A percentile compares a stretch with the other conserved stretches of the same genome.
These are phyloP conservation scores for Ameiurus melas DNA, from an alignment of 2,113 vertebrate genomes.

Conservation along the genomic window DNA sequence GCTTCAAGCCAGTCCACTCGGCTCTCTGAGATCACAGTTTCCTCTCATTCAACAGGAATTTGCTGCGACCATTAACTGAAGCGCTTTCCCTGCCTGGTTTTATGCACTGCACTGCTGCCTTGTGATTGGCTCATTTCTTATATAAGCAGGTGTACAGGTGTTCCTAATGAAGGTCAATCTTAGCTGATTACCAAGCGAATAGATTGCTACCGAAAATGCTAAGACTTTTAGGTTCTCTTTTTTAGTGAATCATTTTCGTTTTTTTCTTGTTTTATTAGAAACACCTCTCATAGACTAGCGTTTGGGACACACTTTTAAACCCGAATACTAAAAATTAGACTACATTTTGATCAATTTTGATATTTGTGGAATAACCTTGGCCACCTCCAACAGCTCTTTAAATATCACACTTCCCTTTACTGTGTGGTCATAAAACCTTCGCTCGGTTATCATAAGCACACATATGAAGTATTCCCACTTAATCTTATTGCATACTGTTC, in stretches of 20 bases:
- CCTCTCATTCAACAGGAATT: not conserved
- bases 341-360: not conserved
- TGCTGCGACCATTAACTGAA: no score
- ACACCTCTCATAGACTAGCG: not conserved
- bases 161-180: not conserved
- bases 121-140: not conserved
- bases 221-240: no score
- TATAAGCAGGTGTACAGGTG: not conserved
- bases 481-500: not conserved
- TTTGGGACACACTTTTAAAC: not conserved
- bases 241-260: not conserved
- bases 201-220: not conserved
- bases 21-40: not conserved
- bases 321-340: not conserved
- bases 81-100: not conserved
- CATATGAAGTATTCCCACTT: not conserved
- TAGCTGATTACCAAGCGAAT: not conserved
- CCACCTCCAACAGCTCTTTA: conserved; percentile 40
- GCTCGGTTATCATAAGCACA: not conserved
- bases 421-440: conserved; percentile 46
- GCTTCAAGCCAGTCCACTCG: no score
- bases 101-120: not conserved
- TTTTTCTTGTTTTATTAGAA: not conserved
- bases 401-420: conserved; percentile 33
- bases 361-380: conserved; percentile 18